A percentile compares a stretch with the other conserved stretches of the same genome.
These are phyloP conservation scores for Peromyscus californicus DNA, from an alignment of 2,113 vertebrate genomes.

Conservation along the genomic window DNA sequence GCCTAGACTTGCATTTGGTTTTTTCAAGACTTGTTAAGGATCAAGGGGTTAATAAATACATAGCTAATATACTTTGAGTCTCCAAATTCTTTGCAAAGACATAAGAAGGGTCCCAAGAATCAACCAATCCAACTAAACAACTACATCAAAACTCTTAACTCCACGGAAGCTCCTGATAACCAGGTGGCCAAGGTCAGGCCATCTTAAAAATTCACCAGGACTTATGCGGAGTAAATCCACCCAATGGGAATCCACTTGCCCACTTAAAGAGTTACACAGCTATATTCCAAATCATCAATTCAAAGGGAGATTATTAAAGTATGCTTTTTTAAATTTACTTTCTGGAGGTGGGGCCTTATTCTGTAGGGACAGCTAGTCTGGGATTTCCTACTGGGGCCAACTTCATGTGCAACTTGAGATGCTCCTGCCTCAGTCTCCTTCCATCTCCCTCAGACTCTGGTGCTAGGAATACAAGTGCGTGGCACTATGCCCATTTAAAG, in stretches of 20 bases:
- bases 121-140: slow-evolving; percentile 5
- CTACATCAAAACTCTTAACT: not conserved
- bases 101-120: not conserved
- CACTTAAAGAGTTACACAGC: not conserved
- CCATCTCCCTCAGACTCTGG: not conserved
- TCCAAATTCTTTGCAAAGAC: slow-evolving; percentile 3
- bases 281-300: not conserved
- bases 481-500: not conserved
- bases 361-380: not conserved
- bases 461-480: not conserved
- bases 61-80: not conserved
- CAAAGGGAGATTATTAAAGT: not conserved
- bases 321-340: not conserved
- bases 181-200: not conserved
- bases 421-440: not conserved
- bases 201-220: not conserved
- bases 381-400: not conserved
- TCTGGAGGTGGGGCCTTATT: too few species aligned
- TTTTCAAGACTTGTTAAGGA: not conserved
- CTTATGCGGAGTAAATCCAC: not conserved
- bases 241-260: not conserved
- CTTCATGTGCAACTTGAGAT: not conserved
- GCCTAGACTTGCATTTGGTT: not conserved
- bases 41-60: not conserved
- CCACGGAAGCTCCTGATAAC: not conserved